phyloP scores from a whole-genome alignment of 2,888 invertebrate genomes.

The Diplazon laetatorius region DNA sequence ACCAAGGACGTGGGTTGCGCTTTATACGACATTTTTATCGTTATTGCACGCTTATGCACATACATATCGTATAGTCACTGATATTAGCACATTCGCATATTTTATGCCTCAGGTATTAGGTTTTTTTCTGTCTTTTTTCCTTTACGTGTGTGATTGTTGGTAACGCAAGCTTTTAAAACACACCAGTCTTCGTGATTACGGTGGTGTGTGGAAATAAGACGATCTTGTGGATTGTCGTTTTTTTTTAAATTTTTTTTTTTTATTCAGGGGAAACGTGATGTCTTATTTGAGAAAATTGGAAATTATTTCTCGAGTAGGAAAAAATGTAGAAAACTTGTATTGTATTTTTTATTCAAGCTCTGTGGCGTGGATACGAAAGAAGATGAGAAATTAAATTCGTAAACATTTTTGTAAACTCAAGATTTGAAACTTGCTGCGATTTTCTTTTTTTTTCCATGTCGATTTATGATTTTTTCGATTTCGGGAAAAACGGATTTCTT shows the following conservation, averaged over 20 bases:
- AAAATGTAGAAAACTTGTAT: background rate
- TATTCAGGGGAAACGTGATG: background rate
- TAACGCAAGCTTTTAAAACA: background rate
- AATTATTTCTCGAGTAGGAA: background rate
- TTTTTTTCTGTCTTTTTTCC: slow-evolving; percentile 8
- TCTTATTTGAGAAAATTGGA: slow-evolving; percentile 4
- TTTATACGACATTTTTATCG: slow-evolving; percentile 44
- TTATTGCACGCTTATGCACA: slow-evolving; percentile 26
- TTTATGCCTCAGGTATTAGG: background rate
- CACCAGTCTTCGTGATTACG: background rate
- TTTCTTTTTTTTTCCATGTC: too few relatives aligned
- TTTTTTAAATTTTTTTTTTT: background rate
- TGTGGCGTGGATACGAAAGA: slow-evolving; percentile 1
- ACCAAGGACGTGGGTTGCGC: slow-evolving; percentile 45
- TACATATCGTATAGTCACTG: slow-evolving; percentile 16
- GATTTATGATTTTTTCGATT: too few relatives aligned
- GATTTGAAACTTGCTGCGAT: too few relatives aligned
- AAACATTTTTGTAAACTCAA: too few relatives aligned
- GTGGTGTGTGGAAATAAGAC: background rate
- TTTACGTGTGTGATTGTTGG: slow-evolving; percentile 12
- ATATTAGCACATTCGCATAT: slow-evolving; percentile 6
- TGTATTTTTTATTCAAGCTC: background rate
- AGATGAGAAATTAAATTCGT: too few relatives aligned
- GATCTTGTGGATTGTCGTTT: background rate
- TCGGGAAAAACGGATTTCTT: slow-evolving; percentile 15